A percentile compares a stretch with the other conserved stretches of the same genome.
Evolutionary conservation across 2,797 vertebrate genomes (phyloP).

Genomic region (Lepus oiostolus): DNA sequence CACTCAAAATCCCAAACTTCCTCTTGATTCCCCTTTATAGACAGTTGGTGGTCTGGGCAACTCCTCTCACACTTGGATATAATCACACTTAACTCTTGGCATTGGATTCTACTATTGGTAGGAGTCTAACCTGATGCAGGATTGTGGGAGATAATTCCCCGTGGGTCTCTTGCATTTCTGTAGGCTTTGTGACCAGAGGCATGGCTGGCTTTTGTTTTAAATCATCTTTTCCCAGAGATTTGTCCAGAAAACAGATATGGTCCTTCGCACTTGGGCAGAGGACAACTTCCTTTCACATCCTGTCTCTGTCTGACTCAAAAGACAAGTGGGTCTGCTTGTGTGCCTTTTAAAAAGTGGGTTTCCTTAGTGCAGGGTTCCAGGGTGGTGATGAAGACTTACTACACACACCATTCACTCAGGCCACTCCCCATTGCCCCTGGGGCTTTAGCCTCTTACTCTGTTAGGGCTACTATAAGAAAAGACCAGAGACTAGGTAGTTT

Average conservation of each 20-base stretch:
- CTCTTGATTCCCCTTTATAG: neutral
- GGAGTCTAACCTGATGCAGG: neutral
- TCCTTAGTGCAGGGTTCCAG: neutral
- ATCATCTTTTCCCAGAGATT: neutral
- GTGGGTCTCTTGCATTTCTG: neutral
- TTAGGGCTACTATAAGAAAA: neutral
- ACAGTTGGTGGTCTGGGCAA: neutral
- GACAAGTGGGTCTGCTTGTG: neutral
- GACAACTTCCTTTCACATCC: neutral
- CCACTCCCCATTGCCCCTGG: accelerated
- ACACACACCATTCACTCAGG: neutral
- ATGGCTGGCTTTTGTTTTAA: neutral
- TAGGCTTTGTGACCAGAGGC: constrained; percentile 27
- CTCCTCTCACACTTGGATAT: neutral
- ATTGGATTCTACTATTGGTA: neutral
- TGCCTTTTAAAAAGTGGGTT: neutral
- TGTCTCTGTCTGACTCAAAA: neutral
- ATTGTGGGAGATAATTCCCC: neutral
- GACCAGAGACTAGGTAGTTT: neutral
- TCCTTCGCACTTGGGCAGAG: neutral
- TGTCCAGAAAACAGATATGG: neutral
- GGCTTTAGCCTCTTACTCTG: neutral
- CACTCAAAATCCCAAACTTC: neutral
- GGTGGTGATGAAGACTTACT: neutral
- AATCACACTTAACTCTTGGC: neutral